These are phyloP conservation scores for Danionella cerebrum DNA, from an alignment of 2,113 vertebrate genomes.

Conservation along the genomic window DNA sequence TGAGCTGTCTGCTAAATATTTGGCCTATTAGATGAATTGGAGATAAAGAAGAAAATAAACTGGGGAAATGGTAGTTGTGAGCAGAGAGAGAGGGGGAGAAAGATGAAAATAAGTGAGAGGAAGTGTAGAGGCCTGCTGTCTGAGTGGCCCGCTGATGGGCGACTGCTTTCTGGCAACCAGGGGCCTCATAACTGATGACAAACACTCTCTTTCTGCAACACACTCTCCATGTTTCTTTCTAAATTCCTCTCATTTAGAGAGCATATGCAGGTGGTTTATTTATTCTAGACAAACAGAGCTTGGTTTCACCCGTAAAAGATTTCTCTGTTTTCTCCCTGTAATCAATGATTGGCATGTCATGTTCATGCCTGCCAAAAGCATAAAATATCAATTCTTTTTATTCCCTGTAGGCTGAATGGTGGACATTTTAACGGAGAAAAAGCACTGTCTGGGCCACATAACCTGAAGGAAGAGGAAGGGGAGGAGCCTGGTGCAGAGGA, in stretches of 20 bases:
- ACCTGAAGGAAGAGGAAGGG: slow-evolving; percentile 84
- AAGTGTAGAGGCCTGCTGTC: slow-evolving; percentile 13
- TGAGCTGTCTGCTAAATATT: slow-evolving; percentile 73
- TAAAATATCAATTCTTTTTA: neutral
- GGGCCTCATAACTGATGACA: slow-evolving; percentile 58
- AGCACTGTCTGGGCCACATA: slow-evolving; percentile 68
- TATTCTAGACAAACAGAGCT: neutral
- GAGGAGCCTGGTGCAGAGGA: slow-evolving; percentile 85
- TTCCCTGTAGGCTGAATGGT: slow-evolving; percentile 73
- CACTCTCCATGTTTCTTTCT: neutral
- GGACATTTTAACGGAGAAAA: slow-evolving; percentile 86
- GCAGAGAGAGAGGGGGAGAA: slow-evolving; percentile 39
- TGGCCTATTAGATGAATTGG: slow-evolving; percentile 72
- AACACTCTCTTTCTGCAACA: slow-evolving; percentile 35
- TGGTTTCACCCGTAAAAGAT: neutral
- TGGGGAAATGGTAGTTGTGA: slow-evolving; percentile 14
- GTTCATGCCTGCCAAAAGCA: neutral
- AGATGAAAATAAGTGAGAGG: slow-evolving; percentile 20
- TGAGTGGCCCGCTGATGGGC: slow-evolving; percentile 60
- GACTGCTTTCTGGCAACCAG: slow-evolving; percentile 48
- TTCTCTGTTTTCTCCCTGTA: slow-evolving; percentile 11
- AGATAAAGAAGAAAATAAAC: slow-evolving; percentile 63
- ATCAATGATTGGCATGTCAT: neutral
- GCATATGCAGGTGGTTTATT: neutral
- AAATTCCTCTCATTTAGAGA: slow-evolving; percentile 2